phyloP scores from a whole-genome alignment of 1,140 invertebrate species.

The Elymnias hypermnestra region DNA sequence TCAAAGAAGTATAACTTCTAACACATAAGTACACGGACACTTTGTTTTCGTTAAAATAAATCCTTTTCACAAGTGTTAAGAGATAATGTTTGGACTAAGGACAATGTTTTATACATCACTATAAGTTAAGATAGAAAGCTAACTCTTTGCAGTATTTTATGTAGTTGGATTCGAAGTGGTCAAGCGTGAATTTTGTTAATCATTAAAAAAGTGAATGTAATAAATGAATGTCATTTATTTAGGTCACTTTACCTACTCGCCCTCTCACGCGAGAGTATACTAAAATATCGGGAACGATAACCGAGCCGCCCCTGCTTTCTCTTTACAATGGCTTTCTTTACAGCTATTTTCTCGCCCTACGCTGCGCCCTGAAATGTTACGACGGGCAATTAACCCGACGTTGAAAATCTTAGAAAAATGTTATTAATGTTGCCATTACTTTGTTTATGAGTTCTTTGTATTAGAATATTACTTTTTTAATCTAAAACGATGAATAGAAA shows the following conservation, averaged over 20 bases:
- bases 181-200: neutral
- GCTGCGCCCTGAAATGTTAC: slow-evolving; percentile 23
- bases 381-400: slow-evolving; percentile 22
- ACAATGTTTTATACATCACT: too few species aligned
- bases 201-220: neutral
- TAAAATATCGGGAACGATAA: slow-evolving; percentile 7
- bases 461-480: neutral
- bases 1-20: too few species aligned
- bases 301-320: slow-evolving; percentile 6
- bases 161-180: neutral
- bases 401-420: neutral
- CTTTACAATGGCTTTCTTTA: slow-evolving; percentile 16
- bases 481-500: too few species aligned
- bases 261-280: neutral
- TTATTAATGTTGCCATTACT: slow-evolving; percentile 4
- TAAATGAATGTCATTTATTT: neutral
- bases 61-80: too few species aligned
- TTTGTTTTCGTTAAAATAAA: too few species aligned
- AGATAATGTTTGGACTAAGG: too few species aligned
- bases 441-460: neutral
- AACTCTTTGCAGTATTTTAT: too few species aligned
- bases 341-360: slow-evolving; percentile 14
- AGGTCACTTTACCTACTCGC: slow-evolving; percentile 2
- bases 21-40: too few species aligned
- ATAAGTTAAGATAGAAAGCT: too few species aligned